Base-by-base conservation (phyloP, 1,140 invertebrate genomes). In the Cydia fagiglandana region DNA sequence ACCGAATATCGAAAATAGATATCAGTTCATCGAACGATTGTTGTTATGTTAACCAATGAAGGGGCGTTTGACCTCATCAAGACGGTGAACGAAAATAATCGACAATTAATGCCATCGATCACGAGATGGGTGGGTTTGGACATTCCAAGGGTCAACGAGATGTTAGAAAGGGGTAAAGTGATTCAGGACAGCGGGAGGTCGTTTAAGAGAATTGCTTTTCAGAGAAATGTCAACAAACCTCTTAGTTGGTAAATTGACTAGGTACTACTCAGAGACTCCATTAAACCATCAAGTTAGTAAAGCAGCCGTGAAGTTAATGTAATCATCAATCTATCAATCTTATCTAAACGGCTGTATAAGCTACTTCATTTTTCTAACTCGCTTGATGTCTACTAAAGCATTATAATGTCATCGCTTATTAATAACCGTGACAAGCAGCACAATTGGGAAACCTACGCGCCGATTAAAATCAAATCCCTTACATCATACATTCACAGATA, bases 81-180 rank as follows among this genome's bases (percentile, higher is more conserved):
- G n/a, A 20, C 13, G 17, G 15, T 45, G 17, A 20, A 79, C 79
- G 73, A 83, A 83, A 83, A 87, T 84, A 83, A 84, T 85, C 75
- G 77, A 66, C 81, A 82, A 83, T 84, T 83, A 79, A 80, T 84
- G 83, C 83, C 80, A 84, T 82, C 78, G 78, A 45, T 76, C 75
- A 78, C 75, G 34, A 61, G 56, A 64, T 73, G 68, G 66, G 66
- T 73, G 64, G 66, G 66, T 38, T 45, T 70, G 66, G 66, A 38
- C 66, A 70, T 70, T 70, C 38, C 66, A 15, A 12, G 30, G 66
- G 66, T 70, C 34, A 70, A 70, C 66, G 66, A 70, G 66, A 17
- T 10, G 30, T 12, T 30, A 68, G 66, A 70, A 61, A 17, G 30
- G 66, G 66, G 66, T 70, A 41, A 41, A 70, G n/a, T 70, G 66